phyloP scores from a whole-genome alignment of 64 coral and sea anemone genomes.

The Dendronephthya gigantea region DNA sequence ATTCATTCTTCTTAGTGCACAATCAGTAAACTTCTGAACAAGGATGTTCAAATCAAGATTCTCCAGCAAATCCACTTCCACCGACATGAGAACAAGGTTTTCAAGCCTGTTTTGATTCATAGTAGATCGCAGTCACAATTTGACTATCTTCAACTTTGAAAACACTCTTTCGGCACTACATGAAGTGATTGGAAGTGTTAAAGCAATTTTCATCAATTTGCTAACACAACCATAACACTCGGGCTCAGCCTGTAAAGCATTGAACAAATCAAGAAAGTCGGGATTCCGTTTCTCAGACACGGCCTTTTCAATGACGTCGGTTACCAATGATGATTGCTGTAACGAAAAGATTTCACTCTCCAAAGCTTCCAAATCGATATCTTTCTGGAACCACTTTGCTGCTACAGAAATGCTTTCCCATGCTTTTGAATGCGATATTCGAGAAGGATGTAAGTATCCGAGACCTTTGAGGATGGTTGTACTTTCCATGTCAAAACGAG shows the following conservation, averaged over 20 bases:
- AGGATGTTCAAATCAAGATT: constrained; percentile 7
- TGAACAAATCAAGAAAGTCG: neutral
- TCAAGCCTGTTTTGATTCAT: neutral
- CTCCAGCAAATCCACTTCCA: constrained; percentile 6
- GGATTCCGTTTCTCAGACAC: neutral
- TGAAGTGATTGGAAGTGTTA: neutral
- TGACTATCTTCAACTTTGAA: neutral
- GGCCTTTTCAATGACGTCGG: neutral
- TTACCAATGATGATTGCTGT: constrained; percentile 1
- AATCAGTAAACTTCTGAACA: neutral
- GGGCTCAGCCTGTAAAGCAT: neutral
- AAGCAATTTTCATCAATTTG: constrained; percentile 18
- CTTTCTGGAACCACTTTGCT: neutral
- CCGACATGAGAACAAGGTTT: neutral
- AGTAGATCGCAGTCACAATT: neutral
- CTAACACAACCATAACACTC: neutral
- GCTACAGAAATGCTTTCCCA: constrained; percentile 6
- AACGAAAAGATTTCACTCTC: constrained; percentile 11
- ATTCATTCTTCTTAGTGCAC: neutral
- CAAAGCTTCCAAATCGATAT: neutral
- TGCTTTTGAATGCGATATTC: neutral
- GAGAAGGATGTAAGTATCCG: constrained; percentile 3
- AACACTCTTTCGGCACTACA: neutral
- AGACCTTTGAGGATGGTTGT: neutral
- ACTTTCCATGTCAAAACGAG: neutral